Conservation (phyloP, 2,888 invertebrate genomes). For the Calliphora vomitoria region DNA sequence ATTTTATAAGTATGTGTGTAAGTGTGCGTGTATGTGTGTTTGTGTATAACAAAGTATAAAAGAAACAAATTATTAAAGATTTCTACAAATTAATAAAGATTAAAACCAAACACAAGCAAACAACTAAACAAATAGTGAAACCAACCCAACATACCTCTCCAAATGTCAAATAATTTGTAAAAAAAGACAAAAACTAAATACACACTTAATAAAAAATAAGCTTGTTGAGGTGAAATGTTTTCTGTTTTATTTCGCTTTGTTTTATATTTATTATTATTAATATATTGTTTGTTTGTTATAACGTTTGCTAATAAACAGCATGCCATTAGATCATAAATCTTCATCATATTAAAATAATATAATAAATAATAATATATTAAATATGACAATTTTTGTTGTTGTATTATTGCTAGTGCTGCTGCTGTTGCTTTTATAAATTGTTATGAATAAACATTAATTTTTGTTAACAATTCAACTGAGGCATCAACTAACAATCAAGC, state of each 20-base stretch:
- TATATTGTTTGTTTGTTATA: conserved; percentile 24
- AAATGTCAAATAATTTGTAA: conserved; percentile 44
- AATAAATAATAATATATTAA: conserved; percentile 35
- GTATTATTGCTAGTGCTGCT: background rate
- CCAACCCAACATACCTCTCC: conserved; percentile 47
- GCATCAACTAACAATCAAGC: conserved; percentile 53
- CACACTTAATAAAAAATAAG: background rate
- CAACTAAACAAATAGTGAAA: background rate
- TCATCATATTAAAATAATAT: conserved; percentile 55
- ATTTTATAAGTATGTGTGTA: background rate
- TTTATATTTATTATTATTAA: conserved; percentile 6
- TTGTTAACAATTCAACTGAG: conserved; percentile 57
- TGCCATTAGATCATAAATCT: conserved; percentile 60
- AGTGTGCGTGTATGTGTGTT: background rate
- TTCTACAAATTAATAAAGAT: conserved; percentile 37
- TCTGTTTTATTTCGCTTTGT: background rate
- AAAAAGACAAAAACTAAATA: background rate
- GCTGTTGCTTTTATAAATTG: conserved; percentile 37
- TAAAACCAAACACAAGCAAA: background rate
- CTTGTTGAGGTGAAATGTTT: conserved; percentile 33
- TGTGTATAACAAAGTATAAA: background rate
- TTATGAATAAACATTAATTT: conserved; percentile 69
- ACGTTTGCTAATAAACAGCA: conserved; percentile 13
- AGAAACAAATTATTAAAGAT: conserved; percentile 26
- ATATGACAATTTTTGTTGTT: conserved; percentile 35